phyloP scores from a whole-genome alignment of 30 jellyfish, hydroid and myxozoan genomes.

The Catostylus mosaicus region DNA sequence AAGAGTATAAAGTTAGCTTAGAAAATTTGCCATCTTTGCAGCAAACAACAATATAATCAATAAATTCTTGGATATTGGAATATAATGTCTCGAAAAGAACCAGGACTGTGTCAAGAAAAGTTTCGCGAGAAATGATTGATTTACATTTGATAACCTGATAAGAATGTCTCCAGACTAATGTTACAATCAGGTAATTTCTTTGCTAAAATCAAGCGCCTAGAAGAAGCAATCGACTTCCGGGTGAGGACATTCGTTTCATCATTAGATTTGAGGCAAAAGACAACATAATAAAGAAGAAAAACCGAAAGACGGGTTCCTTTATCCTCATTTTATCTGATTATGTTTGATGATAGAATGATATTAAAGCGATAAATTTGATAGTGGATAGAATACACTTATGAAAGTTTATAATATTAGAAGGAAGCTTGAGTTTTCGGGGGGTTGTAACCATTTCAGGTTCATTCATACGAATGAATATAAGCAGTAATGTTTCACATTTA shows the following conservation, averaged over 20 bases:
- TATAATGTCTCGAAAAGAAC: too few relatives aligned
- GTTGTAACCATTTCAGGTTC: too few relatives aligned
- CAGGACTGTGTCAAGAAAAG: too few relatives aligned
- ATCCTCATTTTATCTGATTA: background rate
- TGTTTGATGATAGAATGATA: background rate
- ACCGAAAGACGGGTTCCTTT: conserved; percentile 7
- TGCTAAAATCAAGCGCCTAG: background rate
- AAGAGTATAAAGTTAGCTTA: too few relatives aligned
- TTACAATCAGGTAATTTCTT: background rate
- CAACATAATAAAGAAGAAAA: background rate
- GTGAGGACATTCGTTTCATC: background rate
- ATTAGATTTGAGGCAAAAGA: too few relatives aligned
- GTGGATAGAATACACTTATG: background rate
- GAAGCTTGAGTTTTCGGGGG: too few relatives aligned
- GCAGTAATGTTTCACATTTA: too few relatives aligned
- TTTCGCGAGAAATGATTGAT: background rate
- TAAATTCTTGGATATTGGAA: too few relatives aligned
- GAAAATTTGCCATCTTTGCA: too few relatives aligned
- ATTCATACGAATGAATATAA: too few relatives aligned
- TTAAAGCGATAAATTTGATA: background rate
- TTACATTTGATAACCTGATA: background rate
- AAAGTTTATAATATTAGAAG: background rate
- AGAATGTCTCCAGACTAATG: background rate
- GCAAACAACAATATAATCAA: too few relatives aligned
- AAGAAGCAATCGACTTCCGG: background rate